Evolutionary conservation across 2,797 vertebrate genomes (phyloP).

Genomic region (Hipposideros larvatus): DNA sequence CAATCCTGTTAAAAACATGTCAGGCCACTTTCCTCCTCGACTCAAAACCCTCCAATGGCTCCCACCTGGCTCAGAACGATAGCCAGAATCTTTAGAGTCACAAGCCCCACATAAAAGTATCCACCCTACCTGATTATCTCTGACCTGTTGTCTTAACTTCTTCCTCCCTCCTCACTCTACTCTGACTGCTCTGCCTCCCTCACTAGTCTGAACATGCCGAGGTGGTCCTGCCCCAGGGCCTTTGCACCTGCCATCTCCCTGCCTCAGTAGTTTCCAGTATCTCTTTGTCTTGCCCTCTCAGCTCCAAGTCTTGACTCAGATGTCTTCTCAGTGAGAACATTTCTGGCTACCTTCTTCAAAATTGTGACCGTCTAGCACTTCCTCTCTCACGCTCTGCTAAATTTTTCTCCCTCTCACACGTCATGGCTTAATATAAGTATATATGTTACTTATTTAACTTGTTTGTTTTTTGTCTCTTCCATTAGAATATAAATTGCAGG

Average conservation of each 20-base stretch:
- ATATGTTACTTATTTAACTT: neutral
- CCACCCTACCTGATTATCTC: fast-evolving
- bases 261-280: neutral
- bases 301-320: neutral
- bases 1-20: neutral
- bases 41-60: neutral
- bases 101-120: neutral
- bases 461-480: neutral
- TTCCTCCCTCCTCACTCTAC: neutral
- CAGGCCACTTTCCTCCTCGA: neutral
- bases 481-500: neutral
- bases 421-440: neutral
- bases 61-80: neutral
- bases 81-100: neutral
- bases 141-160: neutral
- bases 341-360: neutral
- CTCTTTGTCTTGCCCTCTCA: neutral
- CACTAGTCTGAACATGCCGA: neutral
- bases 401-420: neutral
- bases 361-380: neutral
- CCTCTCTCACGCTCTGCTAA: neutral
- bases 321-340: neutral
- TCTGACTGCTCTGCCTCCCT: neutral
- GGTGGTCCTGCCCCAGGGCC: neutral
- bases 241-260: neutral